Percentiles rank a stretch among this genome's conserved stretches.
phyloP scores from a whole-genome alignment of 1,140 invertebrate species.

The Trypoxylus dichotomus region DNA sequence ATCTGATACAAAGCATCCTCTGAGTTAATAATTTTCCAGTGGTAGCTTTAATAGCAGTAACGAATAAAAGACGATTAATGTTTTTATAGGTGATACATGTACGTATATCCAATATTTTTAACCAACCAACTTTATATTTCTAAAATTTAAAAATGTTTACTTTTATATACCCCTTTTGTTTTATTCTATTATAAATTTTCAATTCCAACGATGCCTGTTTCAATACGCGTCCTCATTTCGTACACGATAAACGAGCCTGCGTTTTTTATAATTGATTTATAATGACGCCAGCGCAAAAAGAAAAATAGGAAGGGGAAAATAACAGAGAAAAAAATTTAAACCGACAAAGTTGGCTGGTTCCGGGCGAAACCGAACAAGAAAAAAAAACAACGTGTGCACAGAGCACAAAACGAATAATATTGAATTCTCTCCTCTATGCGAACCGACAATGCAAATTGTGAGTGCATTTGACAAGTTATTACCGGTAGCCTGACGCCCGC shows the following conservation, averaged over 20 bases:
- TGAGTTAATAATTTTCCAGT: no score
- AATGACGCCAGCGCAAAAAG: not conserved
- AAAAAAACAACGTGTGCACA: not conserved
- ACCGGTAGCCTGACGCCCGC: conserved; percentile 4
- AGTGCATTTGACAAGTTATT: conserved; percentile 24
- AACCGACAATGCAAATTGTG: conserved; percentile 14
- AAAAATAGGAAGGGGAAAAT: not conserved
- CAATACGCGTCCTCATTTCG: not conserved
- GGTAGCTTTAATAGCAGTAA: no score
- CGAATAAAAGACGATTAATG: no score
- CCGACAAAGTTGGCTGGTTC: not conserved
- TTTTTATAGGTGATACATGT: no score
- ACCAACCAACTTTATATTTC: no score
- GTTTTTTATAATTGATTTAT: not conserved
- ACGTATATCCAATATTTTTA: no score
- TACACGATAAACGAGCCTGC: not conserved
- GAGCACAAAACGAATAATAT: not conserved
- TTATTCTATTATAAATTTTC: not conserved
- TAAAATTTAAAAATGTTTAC: not conserved
- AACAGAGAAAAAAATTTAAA: not conserved
- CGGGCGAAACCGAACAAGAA: not conserved
- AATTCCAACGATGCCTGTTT: not conserved
- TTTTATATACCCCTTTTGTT: not conserved
- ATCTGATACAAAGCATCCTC: no score
- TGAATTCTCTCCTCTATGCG: conserved; percentile 1